Evolutionary conservation across 2,113 vertebrate species (phyloP).

Genomic region (Eleginops maclovinus): DNA sequence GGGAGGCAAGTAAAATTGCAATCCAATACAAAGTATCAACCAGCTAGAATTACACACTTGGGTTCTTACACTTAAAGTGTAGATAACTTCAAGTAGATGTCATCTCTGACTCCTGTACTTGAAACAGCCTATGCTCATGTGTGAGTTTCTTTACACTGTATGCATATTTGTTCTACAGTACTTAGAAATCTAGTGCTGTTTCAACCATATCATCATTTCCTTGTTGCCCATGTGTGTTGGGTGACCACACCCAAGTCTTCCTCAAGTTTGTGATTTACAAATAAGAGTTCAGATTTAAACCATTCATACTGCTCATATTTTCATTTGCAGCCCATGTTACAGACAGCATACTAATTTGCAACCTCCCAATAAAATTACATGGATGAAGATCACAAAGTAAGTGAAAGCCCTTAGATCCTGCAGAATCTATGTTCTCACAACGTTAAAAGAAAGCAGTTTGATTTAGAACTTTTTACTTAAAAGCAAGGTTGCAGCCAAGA

Average conservation of each 20-base stretch:
- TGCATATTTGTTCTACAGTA: conserved; percentile 6
- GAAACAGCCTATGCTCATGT: not conserved
- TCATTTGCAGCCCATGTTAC: not conserved
- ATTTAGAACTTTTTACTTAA: conserved; percentile 51
- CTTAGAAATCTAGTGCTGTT: not conserved
- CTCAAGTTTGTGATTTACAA: not conserved
- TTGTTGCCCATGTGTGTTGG: not conserved
- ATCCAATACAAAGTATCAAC: not conserved
- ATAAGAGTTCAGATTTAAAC: not conserved
- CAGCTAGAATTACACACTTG: not conserved
- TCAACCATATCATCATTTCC: not conserved
- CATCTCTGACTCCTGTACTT: not conserved
- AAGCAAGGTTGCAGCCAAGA: conserved; percentile 37
- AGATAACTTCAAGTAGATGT: not conserved
- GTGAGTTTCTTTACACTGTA: not conserved
- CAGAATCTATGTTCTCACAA: not conserved
- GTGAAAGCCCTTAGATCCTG: conserved; percentile 23
- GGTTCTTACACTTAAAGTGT: not conserved
- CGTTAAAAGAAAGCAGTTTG: conserved; percentile 26
- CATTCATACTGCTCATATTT: not conserved
- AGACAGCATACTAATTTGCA: not conserved
- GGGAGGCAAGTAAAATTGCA: not conserved
- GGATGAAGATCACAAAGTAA: conserved; percentile 17
- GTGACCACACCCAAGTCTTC: not conserved
- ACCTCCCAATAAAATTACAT: not conserved